A percentile compares a stretch with the other conserved stretches of the same genome.
Conservation (phyloP, 1,140 invertebrate species). For the Drosophila tristis region DNA sequence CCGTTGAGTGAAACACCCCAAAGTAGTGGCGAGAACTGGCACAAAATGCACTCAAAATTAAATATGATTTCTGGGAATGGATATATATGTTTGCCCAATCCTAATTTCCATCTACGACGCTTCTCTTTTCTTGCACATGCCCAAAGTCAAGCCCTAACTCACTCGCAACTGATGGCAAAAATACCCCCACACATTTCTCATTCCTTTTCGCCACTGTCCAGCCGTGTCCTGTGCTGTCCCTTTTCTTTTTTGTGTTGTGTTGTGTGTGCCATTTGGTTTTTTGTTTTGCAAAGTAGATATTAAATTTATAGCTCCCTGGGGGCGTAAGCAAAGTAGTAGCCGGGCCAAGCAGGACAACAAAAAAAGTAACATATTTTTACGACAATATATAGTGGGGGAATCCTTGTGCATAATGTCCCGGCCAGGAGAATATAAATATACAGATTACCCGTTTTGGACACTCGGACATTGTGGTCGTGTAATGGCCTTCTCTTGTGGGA, state of each 20-base stretch:
- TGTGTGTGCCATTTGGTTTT: constrained; percentile 61
- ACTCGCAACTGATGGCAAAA: constrained; percentile 8
- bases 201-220: constrained; percentile 2
- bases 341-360: constrained; percentile 38
- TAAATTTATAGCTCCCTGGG: constrained; percentile 83
- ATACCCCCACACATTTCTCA: constrained; percentile 12
- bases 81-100: too few relatives aligned
- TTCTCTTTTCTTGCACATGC: not conserved
- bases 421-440: constrained; percentile 78
- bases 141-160: constrained; percentile 5
- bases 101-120: not conserved
- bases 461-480: constrained; percentile 45
- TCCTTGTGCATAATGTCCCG: constrained; percentile 75
- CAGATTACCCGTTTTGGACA: constrained; percentile 68
- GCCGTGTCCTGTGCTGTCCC: constrained; percentile 17
- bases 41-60: not conserved
- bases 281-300: constrained; percentile 83
- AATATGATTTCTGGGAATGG: not conserved
- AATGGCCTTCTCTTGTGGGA: constrained; percentile 43
- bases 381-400: constrained; percentile 76
- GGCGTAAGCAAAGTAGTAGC: constrained; percentile 79
- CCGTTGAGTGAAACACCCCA: not conserved
- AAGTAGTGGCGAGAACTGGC: too few relatives aligned
- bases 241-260: constrained; percentile 38
- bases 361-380: constrained; percentile 81